Percentiles rank a stretch among this genome's conserved stretches.
These are phyloP conservation scores for Seriola aureovittata DNA, from an alignment of 2,113 vertebrate genomes.

Conservation along the genomic window DNA sequence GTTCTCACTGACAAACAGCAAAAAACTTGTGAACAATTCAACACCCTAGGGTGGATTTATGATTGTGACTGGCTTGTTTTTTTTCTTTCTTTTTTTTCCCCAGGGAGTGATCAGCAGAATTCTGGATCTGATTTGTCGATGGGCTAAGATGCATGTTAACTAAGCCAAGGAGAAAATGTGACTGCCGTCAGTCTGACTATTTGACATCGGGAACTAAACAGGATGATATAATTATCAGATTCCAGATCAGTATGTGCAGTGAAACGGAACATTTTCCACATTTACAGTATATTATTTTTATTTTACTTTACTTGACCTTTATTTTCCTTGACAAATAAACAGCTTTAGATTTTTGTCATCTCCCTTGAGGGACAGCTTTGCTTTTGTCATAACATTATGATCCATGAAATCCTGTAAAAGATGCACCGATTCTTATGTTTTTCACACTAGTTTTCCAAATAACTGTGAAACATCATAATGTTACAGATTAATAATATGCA, in stretches of 20 bases:
- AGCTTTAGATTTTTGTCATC: background rate
- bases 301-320: background rate
- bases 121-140: conserved; percentile 24
- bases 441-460: background rate
- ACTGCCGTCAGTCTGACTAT: background rate
- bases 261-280: background rate
- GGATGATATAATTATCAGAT: conserved; percentile 1
- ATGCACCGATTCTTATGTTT: background rate
- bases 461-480: too few species aligned
- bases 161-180: background rate
- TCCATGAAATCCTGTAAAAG: background rate
- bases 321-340: background rate
- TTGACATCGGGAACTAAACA: conserved; percentile 11
- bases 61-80: conserved; percentile 4
- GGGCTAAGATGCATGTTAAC: background rate
- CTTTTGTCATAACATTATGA: background rate
- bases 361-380: background rate
- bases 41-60: conserved; percentile 4
- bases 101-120: background rate
- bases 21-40: conserved; percentile 1
- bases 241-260: background rate
- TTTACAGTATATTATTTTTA: background rate
- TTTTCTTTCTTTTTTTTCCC: background rate
- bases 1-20: background rate
- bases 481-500: too few species aligned